phyloP scores from a whole-genome alignment of 2,888 invertebrate species.

The Iphiclides podalirius region DNA sequence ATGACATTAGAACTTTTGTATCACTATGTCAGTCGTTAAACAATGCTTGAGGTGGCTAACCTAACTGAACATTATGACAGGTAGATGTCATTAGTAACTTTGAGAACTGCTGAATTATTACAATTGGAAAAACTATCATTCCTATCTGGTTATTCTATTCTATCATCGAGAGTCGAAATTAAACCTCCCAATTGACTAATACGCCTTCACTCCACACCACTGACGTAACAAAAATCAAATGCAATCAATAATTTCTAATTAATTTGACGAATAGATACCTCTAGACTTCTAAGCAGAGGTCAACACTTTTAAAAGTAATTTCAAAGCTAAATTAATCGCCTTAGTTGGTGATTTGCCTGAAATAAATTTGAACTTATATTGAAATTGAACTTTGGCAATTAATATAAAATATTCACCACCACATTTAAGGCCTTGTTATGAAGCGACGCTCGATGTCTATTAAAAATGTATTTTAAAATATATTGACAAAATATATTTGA shows the following conservation, averaged over 20 bases:
- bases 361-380: slow-evolving; percentile 4
- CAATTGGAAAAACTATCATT: too few relatives aligned
- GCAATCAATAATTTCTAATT: slow-evolving; percentile 13
- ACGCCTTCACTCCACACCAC: too few relatives aligned
- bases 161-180: too few relatives aligned
- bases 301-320: slow-evolving; percentile 12
- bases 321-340: slow-evolving; percentile 3
- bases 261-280: slow-evolving; percentile 3
- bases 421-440: neutral
- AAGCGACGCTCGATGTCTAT: neutral
- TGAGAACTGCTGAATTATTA: too few relatives aligned
- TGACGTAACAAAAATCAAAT: slow-evolving; percentile 4
- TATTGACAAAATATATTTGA: neutral
- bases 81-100: too few relatives aligned
- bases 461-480: too few relatives aligned
- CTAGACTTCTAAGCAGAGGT: slow-evolving; percentile 5
- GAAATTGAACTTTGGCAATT: neutral
- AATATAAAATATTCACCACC: neutral
- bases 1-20: too few relatives aligned
- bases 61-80: too few relatives aligned
- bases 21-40: too few relatives aligned
- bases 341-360: slow-evolving; percentile 5
- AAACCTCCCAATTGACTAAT: too few relatives aligned
- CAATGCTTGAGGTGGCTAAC: too few relatives aligned
- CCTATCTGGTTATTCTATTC: too few relatives aligned